Base-by-base conservation (phyloP, 2,888 invertebrate genomes). In the Callosobruchus maculatus region DNA sequence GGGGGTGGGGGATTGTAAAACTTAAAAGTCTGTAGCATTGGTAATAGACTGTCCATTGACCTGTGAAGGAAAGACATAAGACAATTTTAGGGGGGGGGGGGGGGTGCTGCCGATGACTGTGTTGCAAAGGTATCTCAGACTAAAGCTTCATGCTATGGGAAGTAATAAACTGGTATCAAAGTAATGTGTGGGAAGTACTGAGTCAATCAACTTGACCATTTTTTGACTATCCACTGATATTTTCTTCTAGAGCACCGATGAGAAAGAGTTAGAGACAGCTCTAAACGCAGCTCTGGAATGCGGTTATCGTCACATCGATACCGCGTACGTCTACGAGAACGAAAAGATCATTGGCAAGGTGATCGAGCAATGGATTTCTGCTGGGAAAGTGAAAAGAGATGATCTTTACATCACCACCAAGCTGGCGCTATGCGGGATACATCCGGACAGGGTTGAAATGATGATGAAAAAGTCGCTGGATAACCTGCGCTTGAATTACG, bases 251-350 rank as follows among this genome's bases (percentile, higher is more conserved):
- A 90, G 93, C 22, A 89, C 90, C 0, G 92, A 92, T 75, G 90
- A 89, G 3, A 92, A 92, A 80, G 78, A 80, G 70, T 86, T 95
- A 72, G 93, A 92, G 85, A 83, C 86, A 67, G 93, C 95, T 0
- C 87, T 96, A 20, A 90, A 92, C 66, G 86, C 87, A 0, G 95
- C 96, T 0, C 85, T 96, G 68, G 91, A 91, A 80, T 90, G 91
- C 71, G 96, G 96, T 0, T 96, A 96, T 85, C 90, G 95, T 3
- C 95, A 95, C 82, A 93, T 96, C 77, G 96, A 96, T 85, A 92
- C 94, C 0, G 96, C 96, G 0, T 89, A 91, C 3, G 93, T 90
- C 2, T 96, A 96, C 83, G 89, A 91, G 78, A 96, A 96, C 82
- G 96, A 96, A 84, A 89, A 89, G 0, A 90, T 90, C 0, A 91